Evolutionary conservation across 2,888 invertebrate species (phyloP).

Genomic region (Tetranychus truncatus): DNA sequence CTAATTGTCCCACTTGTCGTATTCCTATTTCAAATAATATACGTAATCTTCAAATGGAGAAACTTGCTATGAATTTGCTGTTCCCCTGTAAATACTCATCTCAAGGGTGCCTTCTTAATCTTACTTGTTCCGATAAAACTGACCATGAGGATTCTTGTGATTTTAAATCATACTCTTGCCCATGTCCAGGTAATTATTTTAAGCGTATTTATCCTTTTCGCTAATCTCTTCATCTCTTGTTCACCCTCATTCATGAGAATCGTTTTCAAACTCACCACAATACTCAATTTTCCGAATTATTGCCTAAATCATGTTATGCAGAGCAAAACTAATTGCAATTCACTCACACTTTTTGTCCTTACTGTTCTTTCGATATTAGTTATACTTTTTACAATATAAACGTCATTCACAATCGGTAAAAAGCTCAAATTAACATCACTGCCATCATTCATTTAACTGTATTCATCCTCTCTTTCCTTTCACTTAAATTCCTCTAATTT

Average conservation of each 20-base stretch:
- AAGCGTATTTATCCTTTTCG: background rate
- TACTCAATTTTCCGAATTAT: background rate
- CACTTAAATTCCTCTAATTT: conserved; percentile 6
- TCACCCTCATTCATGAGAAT: too few relatives aligned
- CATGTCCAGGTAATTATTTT: conserved; percentile 73
- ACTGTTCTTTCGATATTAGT: background rate
- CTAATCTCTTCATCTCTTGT: too few relatives aligned
- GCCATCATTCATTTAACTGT: background rate
- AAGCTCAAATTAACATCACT: too few relatives aligned
- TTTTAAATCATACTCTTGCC: conserved; percentile 92
- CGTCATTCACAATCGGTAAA: too few relatives aligned
- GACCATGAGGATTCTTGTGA: conserved; percentile 98
- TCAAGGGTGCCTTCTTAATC: conserved; percentile 76
- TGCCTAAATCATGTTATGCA: background rate
- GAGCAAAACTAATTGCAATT: background rate
- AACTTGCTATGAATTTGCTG: conserved; percentile 91
- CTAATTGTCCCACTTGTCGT: conserved; percentile 92
- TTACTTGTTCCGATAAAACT: conserved; percentile 88
- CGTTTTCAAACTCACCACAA: background rate
- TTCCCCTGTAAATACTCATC: conserved; percentile 97
- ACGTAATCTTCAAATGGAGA: conserved; percentile 96
- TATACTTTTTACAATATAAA: background rate
- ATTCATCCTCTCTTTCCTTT: background rate
- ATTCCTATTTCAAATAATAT: conserved; percentile 83
- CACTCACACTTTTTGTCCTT: background rate